Evolutionary conservation across 2,888 invertebrate genomes (phyloP), one percentile per base, ranked within the genome.

Genomic region (Bursaphelenchus okinawaensis): DNA sequence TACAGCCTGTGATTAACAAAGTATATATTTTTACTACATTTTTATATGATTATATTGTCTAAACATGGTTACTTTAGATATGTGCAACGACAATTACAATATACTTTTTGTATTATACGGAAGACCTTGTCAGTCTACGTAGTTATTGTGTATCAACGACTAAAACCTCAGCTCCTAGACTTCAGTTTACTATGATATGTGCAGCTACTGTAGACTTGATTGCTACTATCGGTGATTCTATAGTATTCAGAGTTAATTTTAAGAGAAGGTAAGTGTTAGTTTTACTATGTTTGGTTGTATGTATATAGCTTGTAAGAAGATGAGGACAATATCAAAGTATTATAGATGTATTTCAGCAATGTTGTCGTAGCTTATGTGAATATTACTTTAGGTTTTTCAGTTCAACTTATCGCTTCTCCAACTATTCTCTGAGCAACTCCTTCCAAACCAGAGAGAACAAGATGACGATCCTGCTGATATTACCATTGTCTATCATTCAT

Each of bases 391-490:
- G n/a, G n/a, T n/a, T n/a, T n/a, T 40, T 12, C n/a, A 40, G 40
- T n/a, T 40, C n/a, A n/a, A 40, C 12, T 12, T n/a, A 40, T n/a
- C 40, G 40, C 6, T 40, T 40, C 40, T 40, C 40, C 24, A 26
- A 62, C 16, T 62, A 62, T 26, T 27, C 58, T 24, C 22, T 62
- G 26, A 27, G 4, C n/a, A 60, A 60, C n/a, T 60, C 54, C n/a
- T 62, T 22, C n/a, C 62, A 62, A 60, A 62, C 61, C 12, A 19
- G 62, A 9, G 62, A 62, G 29, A 62, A 62, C 8, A n/a, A 62
- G 8, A n/a, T 62, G 24, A 27, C 12, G 22, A 16, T 62, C 2
- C 19, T 16, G 19, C n/a, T 62, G 4, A 62, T 62, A n/a, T 26
- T 62, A 12, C 62, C 62, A 16, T 59, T 62, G 19, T 62, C 62